Evolutionary conservation across 2,888 invertebrate species (phyloP), one percentile per base, ranked within the genome.

Genomic region (Drosophila paramelanica): DNA sequence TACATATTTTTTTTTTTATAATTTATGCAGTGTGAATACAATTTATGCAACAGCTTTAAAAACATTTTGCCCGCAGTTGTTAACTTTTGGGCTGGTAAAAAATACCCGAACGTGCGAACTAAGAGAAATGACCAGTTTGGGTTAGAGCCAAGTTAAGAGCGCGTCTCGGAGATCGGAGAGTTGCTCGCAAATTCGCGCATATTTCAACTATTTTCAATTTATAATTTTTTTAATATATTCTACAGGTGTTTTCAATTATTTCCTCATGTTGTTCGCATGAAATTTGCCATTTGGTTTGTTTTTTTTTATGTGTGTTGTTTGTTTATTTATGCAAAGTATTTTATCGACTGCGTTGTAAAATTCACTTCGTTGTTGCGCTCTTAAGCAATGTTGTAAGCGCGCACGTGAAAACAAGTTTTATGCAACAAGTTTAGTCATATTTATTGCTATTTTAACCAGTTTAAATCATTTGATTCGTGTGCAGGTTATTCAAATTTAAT

Each of bases 381-480:
- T 77, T 77, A 10, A 23, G 43, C 45, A 51, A 31, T 38, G 58
- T 62, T 45, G 42, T 50, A 20, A 36, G 50, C 62, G 62, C 66
- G 46, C 82, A 85, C 83, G 80, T 83, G 83, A 83, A 83, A 84
- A 84, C 83, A 66, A 84, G 83, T 83, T 84, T 84, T 83, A 79
- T 75, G 79, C 83, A 83, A 85, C 82, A 79, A 79, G 60, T 46
- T 71, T 55, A 56, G 51, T 41, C 46, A 46, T 41, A 53, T 59
- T 72, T 33, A 33, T 64, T 69, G 57, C 70, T 65, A 41, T 56
- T 36, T 27, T 13, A 58, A 46, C 60, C 14, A 11, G 10, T 42
- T 49, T 45, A 42, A 10, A 3, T 31, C 25, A 20, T 57, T 65
- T 36, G 10, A 31, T 0, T 3, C 3, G 10, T 10, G 25, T 23